phyloP scores from a whole-genome alignment of 2,797 vertebrate genomes.

The Pseudochromis fuscus region DNA sequence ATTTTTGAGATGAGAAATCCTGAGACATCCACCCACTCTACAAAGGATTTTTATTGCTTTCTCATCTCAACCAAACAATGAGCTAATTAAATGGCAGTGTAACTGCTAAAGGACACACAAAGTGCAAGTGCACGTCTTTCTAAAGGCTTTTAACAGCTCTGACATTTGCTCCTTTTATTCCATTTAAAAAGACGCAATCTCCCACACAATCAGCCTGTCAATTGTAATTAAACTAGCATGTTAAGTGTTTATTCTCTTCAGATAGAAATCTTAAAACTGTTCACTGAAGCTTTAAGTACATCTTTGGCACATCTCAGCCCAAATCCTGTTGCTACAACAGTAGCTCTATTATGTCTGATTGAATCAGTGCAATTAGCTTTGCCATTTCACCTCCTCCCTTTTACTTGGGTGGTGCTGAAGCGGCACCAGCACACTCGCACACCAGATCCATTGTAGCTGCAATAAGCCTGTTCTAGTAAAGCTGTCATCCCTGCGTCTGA shows the following conservation, averaged over 20 bases:
- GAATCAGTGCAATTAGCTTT: conserved; percentile 43
- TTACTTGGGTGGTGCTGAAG: conserved; percentile 54
- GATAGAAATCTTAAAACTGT: conserved; percentile 18
- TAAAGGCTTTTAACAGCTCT: too few relatives aligned
- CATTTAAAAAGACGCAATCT: conserved; percentile 2
- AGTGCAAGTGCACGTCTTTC: too few relatives aligned
- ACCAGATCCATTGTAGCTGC: conserved; percentile 32
- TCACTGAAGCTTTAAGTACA: conserved; percentile 15
- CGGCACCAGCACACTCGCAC: conserved; percentile 9
- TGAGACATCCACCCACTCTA: too few relatives aligned
- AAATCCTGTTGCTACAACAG: conserved; percentile 51
- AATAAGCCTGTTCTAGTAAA: conserved; percentile 50
- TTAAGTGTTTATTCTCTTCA: conserved; percentile 3
- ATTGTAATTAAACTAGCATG: conserved; percentile 8
- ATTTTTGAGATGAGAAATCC: too few relatives aligned
- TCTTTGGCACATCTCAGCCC: conserved; percentile 19
- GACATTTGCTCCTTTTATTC: neutral
- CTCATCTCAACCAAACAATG: too few relatives aligned
- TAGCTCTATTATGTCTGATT: conserved; percentile 42
- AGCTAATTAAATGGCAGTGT: too few relatives aligned
- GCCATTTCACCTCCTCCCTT: conserved; percentile 30
- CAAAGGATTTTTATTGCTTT: too few relatives aligned
- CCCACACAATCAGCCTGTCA: neutral
- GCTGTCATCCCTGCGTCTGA: conserved; percentile 50
- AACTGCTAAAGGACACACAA: too few relatives aligned